phyloP scores from a whole-genome alignment of 1,140 invertebrate genomes.

The Phenacoccus solenopsis region DNA sequence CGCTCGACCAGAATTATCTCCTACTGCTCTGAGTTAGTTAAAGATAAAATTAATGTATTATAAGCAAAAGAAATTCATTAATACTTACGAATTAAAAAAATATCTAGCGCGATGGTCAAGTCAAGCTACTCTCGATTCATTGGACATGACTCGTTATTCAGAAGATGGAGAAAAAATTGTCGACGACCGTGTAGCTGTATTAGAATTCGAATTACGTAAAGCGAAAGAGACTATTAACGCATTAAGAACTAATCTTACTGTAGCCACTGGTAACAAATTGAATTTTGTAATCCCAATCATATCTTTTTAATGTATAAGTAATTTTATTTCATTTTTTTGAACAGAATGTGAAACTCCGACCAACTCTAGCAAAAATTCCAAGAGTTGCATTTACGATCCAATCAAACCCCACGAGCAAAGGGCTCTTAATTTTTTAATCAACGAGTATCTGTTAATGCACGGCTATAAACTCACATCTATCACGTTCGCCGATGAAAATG shows the following conservation, averaged over 20 bases:
- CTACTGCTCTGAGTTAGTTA: background rate
- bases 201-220: slow-evolving; percentile 82
- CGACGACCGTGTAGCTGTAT: slow-evolving; percentile 65
- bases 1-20: background rate
- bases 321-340: slow-evolving; percentile 25
- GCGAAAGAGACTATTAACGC: slow-evolving; percentile 75
- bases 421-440: slow-evolving; percentile 76
- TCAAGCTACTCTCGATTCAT: slow-evolving; percentile 74
- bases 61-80: background rate
- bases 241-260: slow-evolving; percentile 66
- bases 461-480: slow-evolving; percentile 81
- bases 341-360: slow-evolving; percentile 47
- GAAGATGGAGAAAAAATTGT: slow-evolving; percentile 67
- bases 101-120: slow-evolving; percentile 65
- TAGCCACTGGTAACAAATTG: slow-evolving; percentile 46
- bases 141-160: slow-evolving; percentile 74
- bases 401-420: slow-evolving; percentile 73
- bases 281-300: background rate
- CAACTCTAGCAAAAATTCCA: slow-evolving; percentile 12
- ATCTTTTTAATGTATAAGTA: slow-evolving; percentile 19
- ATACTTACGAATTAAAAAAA: background rate
- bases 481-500: slow-evolving; percentile 86
- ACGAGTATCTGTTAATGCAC: slow-evolving; percentile 68
- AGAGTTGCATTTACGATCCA: slow-evolving; percentile 31
- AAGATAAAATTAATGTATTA: too few species aligned